phyloP scores from a whole-genome alignment of 2,888 invertebrate genomes.

The Clostera curtula region DNA sequence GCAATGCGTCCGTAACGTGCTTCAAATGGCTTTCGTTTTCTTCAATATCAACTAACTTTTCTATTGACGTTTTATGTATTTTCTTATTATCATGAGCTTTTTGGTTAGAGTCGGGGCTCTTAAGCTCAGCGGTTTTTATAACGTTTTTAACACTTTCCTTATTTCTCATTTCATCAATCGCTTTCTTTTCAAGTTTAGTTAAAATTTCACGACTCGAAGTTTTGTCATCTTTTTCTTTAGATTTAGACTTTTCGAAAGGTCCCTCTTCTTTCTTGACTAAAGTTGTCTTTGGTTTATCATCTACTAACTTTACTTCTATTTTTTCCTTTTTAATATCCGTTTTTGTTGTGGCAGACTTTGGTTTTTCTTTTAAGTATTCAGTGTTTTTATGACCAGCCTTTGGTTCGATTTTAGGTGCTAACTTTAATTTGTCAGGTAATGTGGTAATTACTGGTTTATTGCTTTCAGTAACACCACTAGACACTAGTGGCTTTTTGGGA shows the following conservation, averaged over 20 bases:
- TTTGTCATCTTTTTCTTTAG: conserved; percentile 14
- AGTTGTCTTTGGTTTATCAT: conserved; percentile 19
- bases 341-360: neutral
- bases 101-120: conserved; percentile 15
- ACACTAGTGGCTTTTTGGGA: too few relatives aligned
- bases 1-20: conserved; percentile 52
- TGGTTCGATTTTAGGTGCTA: conserved; percentile 7
- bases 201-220: conserved; percentile 6
- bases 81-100: conserved; percentile 13
- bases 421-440: conserved; percentile 7
- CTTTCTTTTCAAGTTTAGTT: conserved; percentile 13
- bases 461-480: too few relatives aligned
- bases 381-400: conserved; percentile 8
- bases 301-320: conserved; percentile 14
- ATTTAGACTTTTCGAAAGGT: conserved; percentile 11
- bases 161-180: conserved; percentile 15
- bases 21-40: conserved; percentile 43
- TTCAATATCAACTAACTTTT: conserved; percentile 25
- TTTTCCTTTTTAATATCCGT: conserved; percentile 21
- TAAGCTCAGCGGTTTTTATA: conserved; percentile 16
- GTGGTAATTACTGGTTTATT: too few relatives aligned
- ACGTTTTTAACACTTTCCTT: conserved; percentile 19
- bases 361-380: conserved; percentile 11
- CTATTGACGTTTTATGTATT: conserved; percentile 18
- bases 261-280: conserved; percentile 11